Conservation (phyloP, 2,888 invertebrate species). For the Dolichopus griseipennis region DNA sequence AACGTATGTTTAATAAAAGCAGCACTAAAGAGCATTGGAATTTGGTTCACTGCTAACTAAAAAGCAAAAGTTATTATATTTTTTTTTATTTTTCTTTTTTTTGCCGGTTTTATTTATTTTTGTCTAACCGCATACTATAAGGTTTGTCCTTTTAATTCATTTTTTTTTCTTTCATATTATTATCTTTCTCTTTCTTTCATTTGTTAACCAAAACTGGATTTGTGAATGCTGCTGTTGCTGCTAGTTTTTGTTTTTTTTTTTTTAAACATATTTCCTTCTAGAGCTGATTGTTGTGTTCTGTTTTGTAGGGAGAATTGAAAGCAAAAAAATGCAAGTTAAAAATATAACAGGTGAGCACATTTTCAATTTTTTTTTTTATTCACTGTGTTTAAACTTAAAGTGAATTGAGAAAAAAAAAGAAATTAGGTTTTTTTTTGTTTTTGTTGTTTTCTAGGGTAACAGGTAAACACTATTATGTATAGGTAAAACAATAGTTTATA, state of each 20-base stretch:
- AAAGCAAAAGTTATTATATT: background rate
- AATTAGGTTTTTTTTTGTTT: background rate
- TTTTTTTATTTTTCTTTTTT: background rate
- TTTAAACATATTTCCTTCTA: background rate
- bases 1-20: too few relatives aligned
- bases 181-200: too few relatives aligned
- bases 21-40: too few relatives aligned
- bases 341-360: background rate
- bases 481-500: too few relatives aligned
- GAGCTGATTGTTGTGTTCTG: too few relatives aligned
- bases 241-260: too few relatives aligned
- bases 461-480: background rate
- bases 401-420: background rate
- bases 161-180: too few relatives aligned
- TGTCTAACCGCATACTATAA: background rate
- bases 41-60: background rate
- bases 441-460: constrained; percentile 3
- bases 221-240: too few relatives aligned
- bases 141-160: background rate
- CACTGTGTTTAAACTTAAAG: background rate
- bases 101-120: background rate
- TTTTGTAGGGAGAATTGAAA: too few relatives aligned
- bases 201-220: background rate
- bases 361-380: too few relatives aligned
- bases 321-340: background rate